phyloP scores from a whole-genome alignment of 2,113 vertebrate genomes.

The Apteryx owenii region DNA sequence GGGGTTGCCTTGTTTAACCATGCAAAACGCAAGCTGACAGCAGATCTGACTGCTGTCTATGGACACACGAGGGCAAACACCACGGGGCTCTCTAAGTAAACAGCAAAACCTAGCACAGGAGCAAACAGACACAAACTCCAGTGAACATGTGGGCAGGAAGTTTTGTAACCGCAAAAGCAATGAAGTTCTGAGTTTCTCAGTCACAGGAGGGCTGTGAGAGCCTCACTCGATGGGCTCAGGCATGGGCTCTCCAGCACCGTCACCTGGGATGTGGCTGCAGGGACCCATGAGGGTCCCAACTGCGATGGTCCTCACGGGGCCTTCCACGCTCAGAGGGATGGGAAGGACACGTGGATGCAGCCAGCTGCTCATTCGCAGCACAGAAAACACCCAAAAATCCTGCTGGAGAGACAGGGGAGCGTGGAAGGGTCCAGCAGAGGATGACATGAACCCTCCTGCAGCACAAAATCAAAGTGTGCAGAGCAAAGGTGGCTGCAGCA shows the following conservation, averaged over 20 bases:
- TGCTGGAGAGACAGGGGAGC: too few species aligned
- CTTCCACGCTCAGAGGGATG: accelerated
- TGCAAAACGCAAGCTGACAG: accelerated
- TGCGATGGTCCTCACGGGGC: not conserved
- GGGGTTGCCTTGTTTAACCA: not conserved
- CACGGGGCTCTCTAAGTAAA: not conserved
- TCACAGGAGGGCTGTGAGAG: not conserved
- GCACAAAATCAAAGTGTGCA: too few species aligned
- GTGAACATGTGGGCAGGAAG: accelerated
- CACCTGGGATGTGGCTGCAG: not conserved
- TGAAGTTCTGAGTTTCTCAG: not conserved
- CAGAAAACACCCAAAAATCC: too few species aligned
- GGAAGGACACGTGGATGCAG: not conserved
- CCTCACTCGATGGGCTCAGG: not conserved
- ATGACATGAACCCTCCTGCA: too few species aligned
- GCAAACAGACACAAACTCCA: too few species aligned
- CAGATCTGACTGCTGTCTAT: too few species aligned
- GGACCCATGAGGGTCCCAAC: not conserved
- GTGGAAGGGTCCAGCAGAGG: too few species aligned
- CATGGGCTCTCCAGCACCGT: not conserved
- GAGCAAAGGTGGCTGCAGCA: too few species aligned
- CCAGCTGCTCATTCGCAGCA: not conserved
- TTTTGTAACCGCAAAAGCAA: not conserved
- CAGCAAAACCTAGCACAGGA: not conserved
- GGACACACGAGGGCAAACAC: not conserved